Conservation (phyloP, 1,140 invertebrate species). For the Chrysopa pallens region DNA sequence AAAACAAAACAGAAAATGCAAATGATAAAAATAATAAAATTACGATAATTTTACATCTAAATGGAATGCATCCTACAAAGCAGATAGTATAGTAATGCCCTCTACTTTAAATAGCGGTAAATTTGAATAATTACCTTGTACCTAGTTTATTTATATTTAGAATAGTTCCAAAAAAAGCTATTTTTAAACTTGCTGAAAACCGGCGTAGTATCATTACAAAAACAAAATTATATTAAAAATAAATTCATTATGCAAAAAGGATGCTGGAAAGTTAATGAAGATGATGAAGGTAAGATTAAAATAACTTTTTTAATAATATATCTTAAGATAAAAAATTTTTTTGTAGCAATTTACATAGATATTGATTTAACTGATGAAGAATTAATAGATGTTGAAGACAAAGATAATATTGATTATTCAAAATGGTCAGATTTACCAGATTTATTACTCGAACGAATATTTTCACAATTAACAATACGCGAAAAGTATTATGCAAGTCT, state of each 20-base stretch:
- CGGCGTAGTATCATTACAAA: too few species aligned
- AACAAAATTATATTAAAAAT: too few species aligned
- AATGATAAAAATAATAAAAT: too few species aligned
- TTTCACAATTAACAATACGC: slow-evolving; percentile 44
- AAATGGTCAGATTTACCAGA: slow-evolving; percentile 55
- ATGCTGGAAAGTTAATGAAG: slow-evolving; percentile 35
- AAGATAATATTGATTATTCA: slow-evolving; percentile 25
- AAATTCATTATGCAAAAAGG: slow-evolving; percentile 23
- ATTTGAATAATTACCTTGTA: too few species aligned
- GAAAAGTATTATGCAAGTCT: slow-evolving; percentile 59
- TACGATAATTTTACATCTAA: too few species aligned
- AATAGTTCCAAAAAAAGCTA: too few species aligned
- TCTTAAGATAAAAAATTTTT: slow-evolving; percentile 3
- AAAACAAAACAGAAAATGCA: too few species aligned
- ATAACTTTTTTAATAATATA: slow-evolving; percentile 3
- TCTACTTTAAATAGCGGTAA: too few species aligned
- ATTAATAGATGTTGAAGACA: slow-evolving; percentile 21
- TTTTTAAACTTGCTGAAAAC: too few species aligned
- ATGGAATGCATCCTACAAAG: too few species aligned
- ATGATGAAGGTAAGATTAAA: slow-evolving; percentile 29
- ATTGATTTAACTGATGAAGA: slow-evolving; percentile 23
- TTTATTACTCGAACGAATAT: slow-evolving; percentile 59
- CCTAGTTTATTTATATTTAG: too few species aligned
- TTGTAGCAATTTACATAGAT: slow-evolving; percentile 38
- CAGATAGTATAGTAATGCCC: too few species aligned